phyloP scores from a whole-genome alignment of 2,797 vertebrate species.

The Austrolebias charrua region DNA sequence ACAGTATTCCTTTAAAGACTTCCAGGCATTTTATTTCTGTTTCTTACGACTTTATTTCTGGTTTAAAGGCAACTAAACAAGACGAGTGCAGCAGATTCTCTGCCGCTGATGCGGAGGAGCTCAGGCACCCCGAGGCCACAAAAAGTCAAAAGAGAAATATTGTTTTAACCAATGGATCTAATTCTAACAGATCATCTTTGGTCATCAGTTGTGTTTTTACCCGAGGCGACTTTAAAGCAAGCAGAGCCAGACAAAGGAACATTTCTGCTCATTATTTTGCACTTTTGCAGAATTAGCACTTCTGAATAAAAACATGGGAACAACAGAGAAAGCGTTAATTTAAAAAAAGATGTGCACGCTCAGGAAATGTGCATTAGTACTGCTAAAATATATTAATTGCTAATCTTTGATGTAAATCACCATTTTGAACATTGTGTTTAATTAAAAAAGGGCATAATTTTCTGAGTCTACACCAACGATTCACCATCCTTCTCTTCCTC shows the following conservation, averaged over 20 bases:
- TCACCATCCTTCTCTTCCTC: neutral
- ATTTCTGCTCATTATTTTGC: constrained; percentile 15
- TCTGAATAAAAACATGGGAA: constrained; percentile 36
- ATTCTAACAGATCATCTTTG: constrained; percentile 34
- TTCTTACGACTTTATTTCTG: neutral
- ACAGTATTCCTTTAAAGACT: neutral
- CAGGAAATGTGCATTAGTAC: constrained; percentile 39
- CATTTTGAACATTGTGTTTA: constrained; percentile 3
- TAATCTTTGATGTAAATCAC: constrained; percentile 41
- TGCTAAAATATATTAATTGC: constrained; percentile 46
- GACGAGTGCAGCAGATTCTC: constrained; percentile 11
- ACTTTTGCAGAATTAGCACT: constrained; percentile 53
- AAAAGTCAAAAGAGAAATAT: constrained; percentile 23
- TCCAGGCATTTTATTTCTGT: neutral
- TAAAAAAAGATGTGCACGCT: constrained; percentile 44
- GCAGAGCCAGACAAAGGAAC: constrained; percentile 19
- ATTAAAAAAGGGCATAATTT: neutral
- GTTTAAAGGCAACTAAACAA: neutral
- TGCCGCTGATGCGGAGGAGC: constrained; percentile 11
- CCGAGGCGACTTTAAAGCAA: constrained; percentile 32
- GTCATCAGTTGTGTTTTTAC: constrained; percentile 43
- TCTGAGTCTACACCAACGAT: neutral
- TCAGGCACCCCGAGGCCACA: constrained; percentile 21
- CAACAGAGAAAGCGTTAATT: constrained; percentile 20
- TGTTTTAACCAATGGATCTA: constrained; percentile 38